These are phyloP conservation scores for Tanypteryx hageni DNA, from an alignment of 2,888 invertebrate species.

Conservation along the genomic window DNA sequence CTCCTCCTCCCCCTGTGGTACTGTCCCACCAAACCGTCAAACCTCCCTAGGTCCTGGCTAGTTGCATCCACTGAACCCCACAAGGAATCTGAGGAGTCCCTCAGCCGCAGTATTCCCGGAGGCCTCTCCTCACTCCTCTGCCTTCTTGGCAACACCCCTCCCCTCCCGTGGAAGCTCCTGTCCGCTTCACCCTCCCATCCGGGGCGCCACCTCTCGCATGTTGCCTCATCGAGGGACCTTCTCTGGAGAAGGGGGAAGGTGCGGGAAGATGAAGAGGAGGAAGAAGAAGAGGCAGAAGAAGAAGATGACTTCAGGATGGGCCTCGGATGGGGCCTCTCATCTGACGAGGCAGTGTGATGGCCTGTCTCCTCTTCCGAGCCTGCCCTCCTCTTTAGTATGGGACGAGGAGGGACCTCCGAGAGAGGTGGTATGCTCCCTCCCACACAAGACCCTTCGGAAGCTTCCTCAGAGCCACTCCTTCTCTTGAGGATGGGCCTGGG, in stretches of 20 bases:
- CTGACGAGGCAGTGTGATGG: conserved; percentile 74
- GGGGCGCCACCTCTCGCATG: conserved; percentile 68
- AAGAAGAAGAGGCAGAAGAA: conserved; percentile 36
- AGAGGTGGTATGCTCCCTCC: conserved; percentile 71
- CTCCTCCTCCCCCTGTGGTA: background rate
- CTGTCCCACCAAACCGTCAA: background rate
- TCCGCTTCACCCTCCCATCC: conserved; percentile 76
- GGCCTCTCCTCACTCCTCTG: conserved; percentile 18
- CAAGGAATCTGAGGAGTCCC: conserved; percentile 30
- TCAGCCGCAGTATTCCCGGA: conserved; percentile 60
- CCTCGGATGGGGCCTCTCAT: conserved; percentile 84
- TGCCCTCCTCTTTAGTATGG: conserved; percentile 92
- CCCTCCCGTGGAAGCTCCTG: conserved; percentile 72
- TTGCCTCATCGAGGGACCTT: conserved; percentile 39
- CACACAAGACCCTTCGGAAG: conserved; percentile 78
- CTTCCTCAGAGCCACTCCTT: conserved; percentile 79
- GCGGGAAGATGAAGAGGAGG: conserved; percentile 35
- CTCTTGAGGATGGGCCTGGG: conserved; percentile 81
- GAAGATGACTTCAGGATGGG: conserved; percentile 86
- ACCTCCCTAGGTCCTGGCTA: background rate
- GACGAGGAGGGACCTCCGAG: conserved; percentile 75
- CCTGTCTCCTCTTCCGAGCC: conserved; percentile 85
- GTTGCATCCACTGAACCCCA: conserved; percentile 26
- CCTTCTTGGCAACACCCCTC: conserved; percentile 68
- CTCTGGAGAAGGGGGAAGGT: conserved; percentile 33